These are phyloP conservation scores for Rhodophaea formosa DNA, from an alignment of 2,888 invertebrate species.

Conservation along the genomic window DNA sequence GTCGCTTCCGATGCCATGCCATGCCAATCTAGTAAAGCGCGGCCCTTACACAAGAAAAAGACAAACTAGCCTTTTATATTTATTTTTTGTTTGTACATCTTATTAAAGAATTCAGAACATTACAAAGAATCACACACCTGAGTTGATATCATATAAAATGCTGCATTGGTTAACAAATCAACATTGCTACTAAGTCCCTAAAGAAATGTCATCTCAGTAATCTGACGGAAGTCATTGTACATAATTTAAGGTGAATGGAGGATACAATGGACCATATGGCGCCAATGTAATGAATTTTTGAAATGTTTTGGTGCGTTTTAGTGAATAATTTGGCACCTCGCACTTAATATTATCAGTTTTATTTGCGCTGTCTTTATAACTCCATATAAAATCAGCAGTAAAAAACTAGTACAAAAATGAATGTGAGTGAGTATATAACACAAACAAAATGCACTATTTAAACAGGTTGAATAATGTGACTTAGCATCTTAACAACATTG, in stretches of 20 bases:
- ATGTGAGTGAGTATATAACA: neutral
- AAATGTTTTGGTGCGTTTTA: neutral
- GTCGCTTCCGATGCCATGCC: too few relatives aligned
- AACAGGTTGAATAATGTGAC: neutral
- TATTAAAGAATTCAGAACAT: slow-evolving; percentile 12
- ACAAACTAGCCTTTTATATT: neutral
- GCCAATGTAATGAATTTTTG: neutral
- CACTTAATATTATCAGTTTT: neutral
- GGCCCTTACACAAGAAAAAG: neutral
- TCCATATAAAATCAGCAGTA: neutral
- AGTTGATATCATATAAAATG: slow-evolving; percentile 10
- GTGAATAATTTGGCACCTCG: slow-evolving; percentile 6
- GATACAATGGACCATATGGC: neutral
- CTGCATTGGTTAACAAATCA: slow-evolving; percentile 6
- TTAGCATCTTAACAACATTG: neutral
- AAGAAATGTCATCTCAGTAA: neutral
- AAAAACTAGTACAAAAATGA: neutral
- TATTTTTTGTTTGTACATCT: slow-evolving; percentile 13
- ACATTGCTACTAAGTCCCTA: neutral
- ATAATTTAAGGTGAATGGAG: neutral
- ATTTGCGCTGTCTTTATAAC: neutral
- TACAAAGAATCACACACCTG: slow-evolving; percentile 6
- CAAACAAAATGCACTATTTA: neutral
- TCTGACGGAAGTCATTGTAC: neutral
- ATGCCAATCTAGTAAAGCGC: too few relatives aligned